Percentiles rank a stretch among this genome's conserved stretches.
phyloP scores from a whole-genome alignment of 1,140 invertebrate genomes.

The Trialeurodes vaporariorum region DNA sequence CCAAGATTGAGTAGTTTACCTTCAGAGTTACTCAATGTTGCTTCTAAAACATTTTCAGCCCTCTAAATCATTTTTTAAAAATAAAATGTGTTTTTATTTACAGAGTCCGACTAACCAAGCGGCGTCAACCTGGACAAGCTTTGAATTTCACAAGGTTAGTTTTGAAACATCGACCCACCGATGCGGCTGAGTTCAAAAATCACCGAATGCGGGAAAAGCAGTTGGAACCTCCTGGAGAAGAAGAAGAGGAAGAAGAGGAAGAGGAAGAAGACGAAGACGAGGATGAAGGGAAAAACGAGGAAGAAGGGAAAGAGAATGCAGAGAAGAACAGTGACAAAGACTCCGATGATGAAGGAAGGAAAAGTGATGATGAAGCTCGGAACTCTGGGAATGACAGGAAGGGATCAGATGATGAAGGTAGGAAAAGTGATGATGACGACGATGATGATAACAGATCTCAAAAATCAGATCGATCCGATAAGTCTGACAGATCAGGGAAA shows the following conservation, averaged over 20 bases:
- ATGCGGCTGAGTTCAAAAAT: constrained; percentile 72
- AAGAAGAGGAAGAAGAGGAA: constrained; percentile 57
- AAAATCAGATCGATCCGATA: not conserved
- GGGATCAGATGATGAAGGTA: not conserved
- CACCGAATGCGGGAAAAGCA: constrained; percentile 76
- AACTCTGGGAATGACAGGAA: no score
- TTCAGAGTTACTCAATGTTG: no score
- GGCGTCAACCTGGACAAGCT: constrained; percentile 57
- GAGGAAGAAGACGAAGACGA: constrained; percentile 24
- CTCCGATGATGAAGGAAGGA: not conserved
- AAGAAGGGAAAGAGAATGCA: constrained; percentile 11
- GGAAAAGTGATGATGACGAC: no score
- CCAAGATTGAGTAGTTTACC: no score
- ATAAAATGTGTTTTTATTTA: no score
- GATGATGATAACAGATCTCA: not conserved
- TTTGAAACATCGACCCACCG: constrained; percentile 82
- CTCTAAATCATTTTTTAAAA: no score
- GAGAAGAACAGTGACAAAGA: constrained; percentile 11
- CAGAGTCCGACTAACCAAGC: constrained; percentile 79
- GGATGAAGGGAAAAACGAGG: no score
- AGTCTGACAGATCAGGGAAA: not conserved
- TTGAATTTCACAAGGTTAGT: constrained; percentile 69
- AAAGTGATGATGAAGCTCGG: not conserved
- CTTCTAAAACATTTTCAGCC: no score
- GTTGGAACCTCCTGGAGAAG: constrained; percentile 67